These are phyloP conservation scores for Odontamblyopus rebecca DNA, from an alignment of 2,797 vertebrate genomes.

Conservation along the genomic window DNA sequence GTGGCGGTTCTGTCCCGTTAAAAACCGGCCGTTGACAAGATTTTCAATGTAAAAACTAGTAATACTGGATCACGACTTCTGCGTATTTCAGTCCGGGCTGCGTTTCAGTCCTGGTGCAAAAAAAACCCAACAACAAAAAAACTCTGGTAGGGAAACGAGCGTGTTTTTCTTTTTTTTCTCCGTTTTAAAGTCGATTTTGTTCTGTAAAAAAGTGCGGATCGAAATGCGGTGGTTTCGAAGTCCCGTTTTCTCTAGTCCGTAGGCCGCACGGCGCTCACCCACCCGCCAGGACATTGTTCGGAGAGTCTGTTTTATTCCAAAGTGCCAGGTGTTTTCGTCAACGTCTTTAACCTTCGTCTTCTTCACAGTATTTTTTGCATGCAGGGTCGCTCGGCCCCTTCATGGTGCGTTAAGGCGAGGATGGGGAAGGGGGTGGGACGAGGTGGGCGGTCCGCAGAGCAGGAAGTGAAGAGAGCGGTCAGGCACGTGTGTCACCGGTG, in stretches of 20 bases:
- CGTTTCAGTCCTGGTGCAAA: constrained; percentile 80
- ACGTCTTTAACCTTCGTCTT: constrained; percentile 82
- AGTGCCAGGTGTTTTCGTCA: constrained; percentile 86
- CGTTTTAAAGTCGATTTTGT: constrained; percentile 41
- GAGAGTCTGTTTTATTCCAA: constrained; percentile 70
- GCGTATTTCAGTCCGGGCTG: constrained; percentile 68
- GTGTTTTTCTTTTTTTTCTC: constrained; percentile 19
- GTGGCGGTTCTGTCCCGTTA: constrained; percentile 32
- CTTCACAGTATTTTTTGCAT: constrained; percentile 98
- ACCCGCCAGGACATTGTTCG: constrained; percentile 70
- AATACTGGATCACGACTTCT: constrained; percentile 84
- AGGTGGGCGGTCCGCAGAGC: constrained; percentile 80
- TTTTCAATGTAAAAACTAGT: constrained; percentile 65
- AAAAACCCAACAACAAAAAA: constrained; percentile 11
- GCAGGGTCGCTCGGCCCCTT: constrained; percentile 86
- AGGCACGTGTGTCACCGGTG: constrained; percentile 79
- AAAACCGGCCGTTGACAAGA: constrained; percentile 43
- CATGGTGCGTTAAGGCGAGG: constrained; percentile 97
- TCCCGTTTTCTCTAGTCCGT: constrained; percentile 13
- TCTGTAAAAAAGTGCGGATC: constrained; percentile 82
- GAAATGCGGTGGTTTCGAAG: constrained; percentile 62
- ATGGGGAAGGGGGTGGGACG: constrained; percentile 82
- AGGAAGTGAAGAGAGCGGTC: constrained; percentile 72
- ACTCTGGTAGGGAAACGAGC: constrained; percentile 68
- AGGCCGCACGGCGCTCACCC: constrained; percentile 42